Conservation (phyloP, 2,888 invertebrate genomes). For the Orgyia antiqua region DNA sequence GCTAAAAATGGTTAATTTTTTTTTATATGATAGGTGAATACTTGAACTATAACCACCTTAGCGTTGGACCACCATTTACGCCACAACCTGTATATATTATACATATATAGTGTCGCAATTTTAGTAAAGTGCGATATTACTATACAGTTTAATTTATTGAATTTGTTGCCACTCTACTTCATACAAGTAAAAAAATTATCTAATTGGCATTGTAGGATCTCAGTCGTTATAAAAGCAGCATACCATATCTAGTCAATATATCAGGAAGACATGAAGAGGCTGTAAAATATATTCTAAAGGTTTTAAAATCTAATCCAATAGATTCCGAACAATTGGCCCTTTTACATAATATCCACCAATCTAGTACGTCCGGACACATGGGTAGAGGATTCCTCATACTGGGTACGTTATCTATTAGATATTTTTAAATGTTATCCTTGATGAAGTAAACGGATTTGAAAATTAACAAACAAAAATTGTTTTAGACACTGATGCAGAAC, state of each 20-base stretch:
- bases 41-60: no score
- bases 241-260: slow-evolving; percentile 47
- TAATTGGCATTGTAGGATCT: slow-evolving; percentile 45
- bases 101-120: no score
- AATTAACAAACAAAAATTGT: neutral
- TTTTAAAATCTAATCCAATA: slow-evolving; percentile 45
- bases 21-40: no score
- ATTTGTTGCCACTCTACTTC: no score
- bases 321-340: slow-evolving; percentile 55
- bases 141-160: no score
- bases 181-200: slow-evolving; percentile 42
- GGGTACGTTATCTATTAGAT: slow-evolving; percentile 34
- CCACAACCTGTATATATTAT: no score
- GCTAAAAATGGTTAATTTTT: no score
- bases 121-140: no score
- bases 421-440: neutral
- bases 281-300: slow-evolving; percentile 35
- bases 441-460: neutral
- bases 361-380: slow-evolving; percentile 45
- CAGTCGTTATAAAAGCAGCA: slow-evolving; percentile 37
- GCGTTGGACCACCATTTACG: no score
- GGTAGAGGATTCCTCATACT: slow-evolving; percentile 52
- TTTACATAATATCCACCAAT: slow-evolving; percentile 48
- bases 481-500: slow-evolving; percentile 1
- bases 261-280: slow-evolving; percentile 47